These are phyloP conservation scores for Oncorhynchus clarkii DNA, from an alignment of 2,113 vertebrate genomes.

Conservation along the genomic window DNA sequence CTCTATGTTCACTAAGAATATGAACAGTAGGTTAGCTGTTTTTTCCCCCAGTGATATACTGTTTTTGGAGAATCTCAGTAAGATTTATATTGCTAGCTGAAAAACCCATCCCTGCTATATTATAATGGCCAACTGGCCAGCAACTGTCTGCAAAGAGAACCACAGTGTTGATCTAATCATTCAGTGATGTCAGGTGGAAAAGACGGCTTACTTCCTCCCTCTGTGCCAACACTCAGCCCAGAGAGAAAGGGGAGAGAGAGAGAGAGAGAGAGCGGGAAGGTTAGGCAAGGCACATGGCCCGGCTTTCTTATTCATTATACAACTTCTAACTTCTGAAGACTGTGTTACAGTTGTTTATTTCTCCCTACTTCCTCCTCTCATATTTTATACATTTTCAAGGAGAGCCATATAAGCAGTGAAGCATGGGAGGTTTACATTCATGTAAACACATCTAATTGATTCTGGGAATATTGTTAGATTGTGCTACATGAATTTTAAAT, in stretches of 20 bases:
- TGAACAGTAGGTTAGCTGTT: too few relatives aligned
- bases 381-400: not conserved
- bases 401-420: constrained; percentile 1
- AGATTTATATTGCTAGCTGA: constrained; percentile 21
- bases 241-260: constrained; percentile 29
- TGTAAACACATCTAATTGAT: not conserved
- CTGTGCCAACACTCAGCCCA: constrained; percentile 45
- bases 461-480: not conserved
- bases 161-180: constrained; percentile 10
- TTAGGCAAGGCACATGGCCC: constrained; percentile 21
- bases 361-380: not conserved
- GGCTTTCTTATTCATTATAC: constrained; percentile 10
- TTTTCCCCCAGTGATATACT: too few relatives aligned
- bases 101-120: constrained; percentile 33
- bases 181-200: constrained; percentile 66
- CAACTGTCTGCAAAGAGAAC: not conserved
- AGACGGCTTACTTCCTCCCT: constrained; percentile 60
- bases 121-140: constrained; percentile 14
- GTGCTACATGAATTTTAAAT: not conserved
- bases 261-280: constrained; percentile 6
- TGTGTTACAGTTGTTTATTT: constrained; percentile 5
- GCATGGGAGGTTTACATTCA: constrained; percentile 9
- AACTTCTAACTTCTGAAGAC: not conserved
- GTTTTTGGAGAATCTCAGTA: constrained; percentile 21
- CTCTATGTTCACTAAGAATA: not conserved